A percentile compares a stretch with the other conserved stretches of the same genome.
These are phyloP conservation scores for Caenorhabditis briggsae DNA, from an alignment of 1,140 invertebrate species.

Conservation along the genomic window DNA sequence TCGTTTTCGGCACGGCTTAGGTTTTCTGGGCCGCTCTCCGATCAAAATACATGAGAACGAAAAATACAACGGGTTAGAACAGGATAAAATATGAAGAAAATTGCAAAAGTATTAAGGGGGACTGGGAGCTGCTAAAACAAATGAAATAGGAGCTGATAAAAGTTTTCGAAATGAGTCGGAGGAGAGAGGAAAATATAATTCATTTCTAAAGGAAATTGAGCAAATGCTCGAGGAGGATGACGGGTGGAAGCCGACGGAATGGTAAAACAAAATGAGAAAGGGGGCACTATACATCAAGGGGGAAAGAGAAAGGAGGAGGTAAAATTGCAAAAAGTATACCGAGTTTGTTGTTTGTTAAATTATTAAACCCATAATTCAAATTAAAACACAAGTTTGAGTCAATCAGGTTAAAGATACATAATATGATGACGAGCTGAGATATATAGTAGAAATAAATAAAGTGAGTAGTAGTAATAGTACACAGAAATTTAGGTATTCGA, in stretches of 20 bases:
- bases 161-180: not conserved
- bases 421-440: not conserved
- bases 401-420: constrained; percentile 22
- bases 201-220: constrained; percentile 1
- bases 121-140: not conserved
- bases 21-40: not conserved
- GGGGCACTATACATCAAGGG: not conserved
- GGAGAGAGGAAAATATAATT: not conserved
- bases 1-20: not conserved
- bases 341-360: constrained; percentile 36
- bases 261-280: not conserved
- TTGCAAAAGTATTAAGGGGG: not conserved
- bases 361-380: constrained; percentile 41
- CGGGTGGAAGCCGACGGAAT: not conserved
- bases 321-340: not conserved
- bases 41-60: not conserved
- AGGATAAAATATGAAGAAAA: not conserved
- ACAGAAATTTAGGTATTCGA: not conserved
- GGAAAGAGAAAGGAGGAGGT: not conserved
- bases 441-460: not conserved
- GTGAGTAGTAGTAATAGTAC: not conserved
- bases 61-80: not conserved
- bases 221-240: not conserved
- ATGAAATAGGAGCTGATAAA: not conserved
- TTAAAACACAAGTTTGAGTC: constrained; percentile 50